Conservation (phyloP, 2,888 invertebrate species). For the Corythucha ciliata region DNA sequence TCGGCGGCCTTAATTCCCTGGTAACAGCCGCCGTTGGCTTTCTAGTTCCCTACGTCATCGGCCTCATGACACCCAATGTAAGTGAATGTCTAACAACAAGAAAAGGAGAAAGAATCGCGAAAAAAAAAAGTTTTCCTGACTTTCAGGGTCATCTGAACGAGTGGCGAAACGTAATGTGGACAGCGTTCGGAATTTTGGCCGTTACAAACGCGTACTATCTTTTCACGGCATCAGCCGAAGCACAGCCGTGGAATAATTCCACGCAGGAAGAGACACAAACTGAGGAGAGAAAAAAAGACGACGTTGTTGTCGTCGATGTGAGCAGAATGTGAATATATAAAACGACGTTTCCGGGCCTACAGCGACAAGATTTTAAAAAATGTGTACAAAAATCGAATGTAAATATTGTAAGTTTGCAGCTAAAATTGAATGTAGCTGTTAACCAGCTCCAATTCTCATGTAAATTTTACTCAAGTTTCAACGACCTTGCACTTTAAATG, state of each 20-base stretch:
- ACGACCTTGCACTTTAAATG: too few relatives aligned
- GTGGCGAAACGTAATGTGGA: conserved; percentile 74
- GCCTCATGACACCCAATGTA: conserved; percentile 39
- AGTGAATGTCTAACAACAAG: conserved; percentile 6
- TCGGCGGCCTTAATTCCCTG: conserved; percentile 50
- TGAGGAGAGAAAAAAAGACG: too few relatives aligned
- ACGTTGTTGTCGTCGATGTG: not conserved
- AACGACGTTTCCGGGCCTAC: too few relatives aligned
- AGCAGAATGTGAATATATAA: too few relatives aligned
- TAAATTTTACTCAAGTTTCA: too few relatives aligned
- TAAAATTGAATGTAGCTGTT: too few relatives aligned
- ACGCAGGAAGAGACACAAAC: too few relatives aligned
- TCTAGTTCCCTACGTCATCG: conserved; percentile 50
- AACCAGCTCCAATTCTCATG: too few relatives aligned
- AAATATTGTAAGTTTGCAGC: too few relatives aligned
- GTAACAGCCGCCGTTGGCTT: conserved; percentile 54
- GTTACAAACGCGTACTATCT: conserved; percentile 59
- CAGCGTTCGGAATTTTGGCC: conserved; percentile 59
- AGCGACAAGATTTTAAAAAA: too few relatives aligned
- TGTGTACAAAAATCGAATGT: too few relatives aligned
- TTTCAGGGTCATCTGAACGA: conserved; percentile 44
- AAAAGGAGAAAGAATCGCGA: not conserved
- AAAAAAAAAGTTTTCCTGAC: not conserved
- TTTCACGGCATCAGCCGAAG: conserved; percentile 61
- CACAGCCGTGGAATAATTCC: conserved; percentile 67